Evolutionary conservation across 2,888 invertebrate species (phyloP), one percentile per base, ranked within the genome.

Genomic region (Leuctra nigra): DNA sequence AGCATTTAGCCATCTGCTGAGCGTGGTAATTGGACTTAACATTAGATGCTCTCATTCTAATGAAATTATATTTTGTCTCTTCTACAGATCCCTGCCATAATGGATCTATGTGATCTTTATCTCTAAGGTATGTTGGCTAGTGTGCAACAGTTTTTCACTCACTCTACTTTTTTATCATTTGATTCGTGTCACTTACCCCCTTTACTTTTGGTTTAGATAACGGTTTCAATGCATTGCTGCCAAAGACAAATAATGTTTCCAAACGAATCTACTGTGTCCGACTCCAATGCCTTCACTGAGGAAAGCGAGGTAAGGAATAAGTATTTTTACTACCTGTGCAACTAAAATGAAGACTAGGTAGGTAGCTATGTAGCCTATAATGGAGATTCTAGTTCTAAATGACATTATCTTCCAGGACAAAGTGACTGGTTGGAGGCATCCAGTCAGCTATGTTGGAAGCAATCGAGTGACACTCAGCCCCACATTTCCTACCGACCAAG

Each of bases 161-260:
- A n/a, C n/a, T n/a, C n/a, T n/a, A n/a, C n/a, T n/a, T n/a, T n/a
- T n/a, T n/a, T n/a, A n/a, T n/a, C n/a, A n/a, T n/a, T n/a, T n/a
- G n/a, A n/a, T n/a, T n/a, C n/a, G n/a, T n/a, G n/a, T n/a, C n/a
- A n/a, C n/a, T n/a, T n/a, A n/a, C n/a, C n/a, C n/a, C n/a, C n/a
- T n/a, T n/a, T n/a, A n/a, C n/a, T n/a, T n/a, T n/a, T n/a, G n/a
- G n/a, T 53, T 7, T 39, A 56, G 56, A 48, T 56, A 18, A 24
- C 14, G 41, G 35, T 73, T 73, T 74, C 72, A 72, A 74, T 72
- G 73, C 72, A 73, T 75, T 73, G 73, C 75, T 74, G 74, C 74
- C 75, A 75, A 75, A 75, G 74, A 75, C 72, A 71, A 73, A 74
- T 73, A 44, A 75, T 75, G 74, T 75, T 75, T 75, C 73, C 73